Base-by-base conservation (phyloP, 2,113 vertebrate genomes). In the Phaethon lepturus region DNA sequence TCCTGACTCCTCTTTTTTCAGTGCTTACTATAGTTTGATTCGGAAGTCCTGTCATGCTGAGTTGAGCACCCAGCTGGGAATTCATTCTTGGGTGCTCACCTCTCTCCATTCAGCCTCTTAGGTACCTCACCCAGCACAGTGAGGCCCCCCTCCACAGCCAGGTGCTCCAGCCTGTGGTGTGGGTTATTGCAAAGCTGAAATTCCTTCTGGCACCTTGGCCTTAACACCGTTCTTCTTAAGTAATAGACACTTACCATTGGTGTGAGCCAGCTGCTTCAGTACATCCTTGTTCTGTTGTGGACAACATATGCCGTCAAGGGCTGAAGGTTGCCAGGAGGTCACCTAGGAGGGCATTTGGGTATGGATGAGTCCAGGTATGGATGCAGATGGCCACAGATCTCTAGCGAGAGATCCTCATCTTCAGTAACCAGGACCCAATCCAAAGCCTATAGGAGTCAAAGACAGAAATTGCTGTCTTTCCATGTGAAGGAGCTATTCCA, bases 141-240 rank as follows among this genome's bases (percentile, higher is more conserved):
- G 62, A 91, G 55, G 28, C 63, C 10, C n/a, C 4, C 5, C 13
- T 76, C 45, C 35, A 24, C 13, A 68, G 58, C 14, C 33, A 56
- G 25, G 40, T 0, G 0, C 24, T 92, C 73, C 10, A 6, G 49
- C 22, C 17, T 49, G 14, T 10, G 13, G 22, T 31, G 13, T 31
- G 59, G 38, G 24, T 49, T 95, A 76, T 49, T 56, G 35, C 12
- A 50, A 88, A 42, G 31, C 8, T 78, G 31, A 78, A 94, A 87
- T 89, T 80, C 38, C 31, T 80, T 69, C 38, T 77, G 53, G 42
- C 42, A 35, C 35, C 42, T 77, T 87, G 55, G 24, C 15, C 55
- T n/a, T 60, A 89, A 60, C 9, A 16, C 28, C 14, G 16, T 24
- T 83, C 29, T 56, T 5, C 45, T 42, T 38, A 42, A 62, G 40